Conservation (phyloP, 2,797 vertebrate genomes). For the Muscicapa striata region DNA sequence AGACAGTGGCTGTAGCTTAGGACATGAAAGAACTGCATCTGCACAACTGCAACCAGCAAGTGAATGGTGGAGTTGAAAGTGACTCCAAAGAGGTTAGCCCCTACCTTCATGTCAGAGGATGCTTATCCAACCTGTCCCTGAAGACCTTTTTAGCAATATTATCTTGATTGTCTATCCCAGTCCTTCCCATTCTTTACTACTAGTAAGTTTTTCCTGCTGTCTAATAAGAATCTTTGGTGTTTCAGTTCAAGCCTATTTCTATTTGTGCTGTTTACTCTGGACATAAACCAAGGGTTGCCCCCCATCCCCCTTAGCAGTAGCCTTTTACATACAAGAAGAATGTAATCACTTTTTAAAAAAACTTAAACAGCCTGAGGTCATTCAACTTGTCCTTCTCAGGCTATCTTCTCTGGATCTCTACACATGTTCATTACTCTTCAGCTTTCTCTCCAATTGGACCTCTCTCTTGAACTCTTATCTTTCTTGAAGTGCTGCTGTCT, state of each 20-base stretch:
- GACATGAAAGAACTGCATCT: neutral
- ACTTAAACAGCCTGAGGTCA: neutral
- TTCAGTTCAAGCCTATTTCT: neutral
- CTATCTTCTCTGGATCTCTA: neutral
- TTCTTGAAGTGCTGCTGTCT: neutral
- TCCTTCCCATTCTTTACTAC: neutral
- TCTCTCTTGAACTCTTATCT: neutral
- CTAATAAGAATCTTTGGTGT: neutral
- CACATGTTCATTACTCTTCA: neutral
- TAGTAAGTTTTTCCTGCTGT: neutral
- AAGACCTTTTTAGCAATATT: neutral
- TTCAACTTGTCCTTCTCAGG: neutral
- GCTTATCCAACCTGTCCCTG: neutral
- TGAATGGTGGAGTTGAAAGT: neutral
- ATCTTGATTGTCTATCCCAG: neutral
- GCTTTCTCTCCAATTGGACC: neutral
- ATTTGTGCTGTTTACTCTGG: neutral
- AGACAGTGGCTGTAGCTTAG: neutral
- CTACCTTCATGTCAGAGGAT: neutral
- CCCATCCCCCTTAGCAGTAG: neutral
- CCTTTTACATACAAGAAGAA: neutral
- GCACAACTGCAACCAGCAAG: neutral
- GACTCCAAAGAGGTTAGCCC: neutral
- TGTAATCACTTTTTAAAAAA: neutral
- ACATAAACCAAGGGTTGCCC: neutral